Conservation (phyloP, 1,140 invertebrate genomes). For the Atopsyche davidsoni region DNA sequence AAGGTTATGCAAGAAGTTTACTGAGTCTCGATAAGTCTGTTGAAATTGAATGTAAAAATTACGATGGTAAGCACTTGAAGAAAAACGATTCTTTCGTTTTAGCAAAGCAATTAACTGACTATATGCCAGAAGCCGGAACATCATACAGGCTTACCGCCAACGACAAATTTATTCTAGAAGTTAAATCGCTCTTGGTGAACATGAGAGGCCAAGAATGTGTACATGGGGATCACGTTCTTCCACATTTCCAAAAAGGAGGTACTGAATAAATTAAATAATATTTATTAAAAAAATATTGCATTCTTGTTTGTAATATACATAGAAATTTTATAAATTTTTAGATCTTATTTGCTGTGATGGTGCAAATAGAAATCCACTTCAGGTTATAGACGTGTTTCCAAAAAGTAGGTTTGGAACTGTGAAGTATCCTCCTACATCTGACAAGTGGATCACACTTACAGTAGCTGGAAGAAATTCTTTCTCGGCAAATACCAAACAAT, state of each 20-base stretch:
- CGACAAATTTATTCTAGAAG: slow-evolving; percentile 44
- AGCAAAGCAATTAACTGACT: slow-evolving; percentile 42
- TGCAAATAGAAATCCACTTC: slow-evolving; percentile 32
- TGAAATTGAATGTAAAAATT: slow-evolving; percentile 52
- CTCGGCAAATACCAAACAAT: slow-evolving; percentile 35
- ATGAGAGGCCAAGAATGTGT: slow-evolving; percentile 32
- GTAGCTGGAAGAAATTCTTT: slow-evolving; percentile 40
- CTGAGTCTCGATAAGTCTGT: slow-evolving; percentile 49
- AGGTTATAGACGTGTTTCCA: slow-evolving; percentile 31
- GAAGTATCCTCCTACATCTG: slow-evolving; percentile 1
- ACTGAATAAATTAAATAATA: slow-evolving; percentile 32
- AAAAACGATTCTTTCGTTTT: slow-evolving; percentile 36
- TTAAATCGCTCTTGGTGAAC: slow-evolving; percentile 33
- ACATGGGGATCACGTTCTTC: slow-evolving; percentile 46
- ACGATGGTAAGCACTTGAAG: slow-evolving; percentile 46
- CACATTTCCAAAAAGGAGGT: slow-evolving; percentile 49
- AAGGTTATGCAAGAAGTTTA: slow-evolving; percentile 39
- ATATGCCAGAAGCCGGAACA: slow-evolving; percentile 40
- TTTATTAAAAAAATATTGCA: slow-evolving; percentile 15
- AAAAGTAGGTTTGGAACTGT: slow-evolving; percentile 5
- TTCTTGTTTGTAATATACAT: no score
- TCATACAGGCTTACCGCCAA: slow-evolving; percentile 37
- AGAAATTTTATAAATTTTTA: no score
- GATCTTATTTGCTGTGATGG: slow-evolving; percentile 45
- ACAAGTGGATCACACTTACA: slow-evolving; percentile 39